phyloP scores from a whole-genome alignment of 2,888 invertebrate genomes.

The Trachelus stipa region DNA sequence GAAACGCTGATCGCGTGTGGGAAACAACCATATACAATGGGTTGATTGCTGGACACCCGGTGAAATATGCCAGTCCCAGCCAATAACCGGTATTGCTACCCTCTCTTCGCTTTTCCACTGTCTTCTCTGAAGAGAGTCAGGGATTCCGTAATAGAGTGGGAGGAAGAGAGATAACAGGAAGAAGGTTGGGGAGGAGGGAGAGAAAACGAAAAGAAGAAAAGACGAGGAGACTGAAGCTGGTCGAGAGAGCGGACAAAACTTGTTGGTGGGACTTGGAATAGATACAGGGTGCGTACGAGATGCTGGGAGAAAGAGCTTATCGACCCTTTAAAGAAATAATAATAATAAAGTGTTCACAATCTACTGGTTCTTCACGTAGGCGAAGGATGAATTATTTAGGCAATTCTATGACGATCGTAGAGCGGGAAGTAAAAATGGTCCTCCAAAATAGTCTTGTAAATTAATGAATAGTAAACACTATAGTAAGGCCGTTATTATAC shows the following conservation, averaged over 20 bases:
- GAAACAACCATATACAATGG: conserved; percentile 42
- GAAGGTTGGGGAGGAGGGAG: conserved; percentile 3
- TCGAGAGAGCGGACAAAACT: background rate
- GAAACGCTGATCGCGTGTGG: background rate
- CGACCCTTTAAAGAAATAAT: background rate
- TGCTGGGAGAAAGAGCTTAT: background rate
- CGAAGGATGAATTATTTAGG: background rate
- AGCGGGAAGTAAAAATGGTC: no score
- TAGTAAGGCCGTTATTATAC: no score
- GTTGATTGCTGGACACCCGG: conserved; percentile 51
- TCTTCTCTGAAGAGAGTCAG: conserved; percentile 27
- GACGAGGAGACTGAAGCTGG: conserved; percentile 22
- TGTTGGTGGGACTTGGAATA: background rate
- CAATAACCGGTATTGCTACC: conserved; percentile 59
- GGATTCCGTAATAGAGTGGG: conserved; percentile 8
- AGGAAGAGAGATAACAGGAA: conserved; percentile 15
- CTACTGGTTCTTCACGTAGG: background rate
- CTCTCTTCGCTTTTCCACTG: conserved; percentile 42
- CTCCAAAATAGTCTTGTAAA: no score
- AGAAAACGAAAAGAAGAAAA: conserved; percentile 10
- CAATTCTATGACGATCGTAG: background rate
- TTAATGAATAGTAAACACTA: no score
- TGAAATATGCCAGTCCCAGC: conserved; percentile 57
- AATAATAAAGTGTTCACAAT: background rate
- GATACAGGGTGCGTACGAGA: background rate